Evolutionary conservation across 2,797 vertebrate species (phyloP).

Genomic region (Scolopax rusticola): DNA sequence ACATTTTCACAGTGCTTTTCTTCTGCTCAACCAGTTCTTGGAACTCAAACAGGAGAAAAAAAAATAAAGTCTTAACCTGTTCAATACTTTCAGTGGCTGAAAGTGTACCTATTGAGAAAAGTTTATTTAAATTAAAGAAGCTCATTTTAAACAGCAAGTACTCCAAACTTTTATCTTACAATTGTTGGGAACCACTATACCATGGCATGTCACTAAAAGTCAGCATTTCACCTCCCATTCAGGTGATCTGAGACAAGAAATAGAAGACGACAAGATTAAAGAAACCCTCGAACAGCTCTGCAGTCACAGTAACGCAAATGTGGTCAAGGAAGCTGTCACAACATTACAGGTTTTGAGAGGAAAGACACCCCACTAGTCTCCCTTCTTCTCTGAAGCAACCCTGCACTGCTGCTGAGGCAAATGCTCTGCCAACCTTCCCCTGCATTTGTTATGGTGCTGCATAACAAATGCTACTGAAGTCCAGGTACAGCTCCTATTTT

Average conservation of each 20-base stretch:
- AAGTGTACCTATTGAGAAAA: not conserved
- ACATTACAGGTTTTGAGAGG: constrained; percentile 78
- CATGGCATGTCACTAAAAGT: not conserved
- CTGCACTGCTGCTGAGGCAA: not conserved
- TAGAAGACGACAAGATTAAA: constrained; percentile 83
- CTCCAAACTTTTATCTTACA: not conserved
- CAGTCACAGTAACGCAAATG: constrained; percentile 81
- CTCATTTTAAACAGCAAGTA: not conserved
- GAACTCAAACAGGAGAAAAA: not conserved
- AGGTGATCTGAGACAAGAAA: constrained; percentile 86
- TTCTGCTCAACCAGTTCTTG: not conserved
- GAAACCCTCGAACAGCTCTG: constrained; percentile 83
- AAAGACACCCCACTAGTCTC: not conserved
- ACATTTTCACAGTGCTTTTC: not conserved
- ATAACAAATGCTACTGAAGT: not conserved
- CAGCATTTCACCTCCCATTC: not conserved
- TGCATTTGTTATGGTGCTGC: not conserved
- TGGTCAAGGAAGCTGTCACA: constrained; percentile 83
- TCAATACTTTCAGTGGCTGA: not conserved
- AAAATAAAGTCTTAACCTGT: not conserved
- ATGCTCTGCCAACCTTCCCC: not conserved
- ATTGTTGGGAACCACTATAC: not conserved
- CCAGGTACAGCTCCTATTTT: not conserved
- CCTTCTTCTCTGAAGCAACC: not conserved
- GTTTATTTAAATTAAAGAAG: not conserved